Conservation (phyloP, 2,888 invertebrate species). For the Rugalucina vietnamica region DNA sequence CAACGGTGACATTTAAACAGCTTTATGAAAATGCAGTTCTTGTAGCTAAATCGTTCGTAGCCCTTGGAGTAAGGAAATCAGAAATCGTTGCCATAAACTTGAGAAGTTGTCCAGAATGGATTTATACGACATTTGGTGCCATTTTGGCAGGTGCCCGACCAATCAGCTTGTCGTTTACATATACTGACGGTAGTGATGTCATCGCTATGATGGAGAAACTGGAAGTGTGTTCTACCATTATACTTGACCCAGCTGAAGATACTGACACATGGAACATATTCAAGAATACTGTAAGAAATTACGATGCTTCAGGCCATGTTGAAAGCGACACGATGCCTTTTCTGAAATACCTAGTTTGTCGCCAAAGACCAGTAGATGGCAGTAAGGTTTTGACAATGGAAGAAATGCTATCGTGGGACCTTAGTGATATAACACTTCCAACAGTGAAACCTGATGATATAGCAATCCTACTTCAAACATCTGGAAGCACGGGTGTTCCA, state of each 20-base stretch:
- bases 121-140: neutral
- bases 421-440: neutral
- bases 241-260: constrained; percentile 31
- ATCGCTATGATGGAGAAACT: neutral
- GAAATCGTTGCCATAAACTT: neutral
- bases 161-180: neutral
- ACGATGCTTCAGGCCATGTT: neutral
- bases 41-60: neutral
- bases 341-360: constrained; percentile 24
- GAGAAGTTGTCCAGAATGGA: neutral
- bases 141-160: neutral
- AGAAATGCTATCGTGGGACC: neutral
- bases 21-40: neutral
- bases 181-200: neutral
- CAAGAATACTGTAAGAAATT: neutral
- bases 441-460: neutral
- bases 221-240: constrained; percentile 14
- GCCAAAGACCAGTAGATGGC: neutral
- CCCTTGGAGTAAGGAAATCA: neutral
- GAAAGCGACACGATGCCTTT: constrained; percentile 25
- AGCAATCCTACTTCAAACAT: constrained; percentile 30
- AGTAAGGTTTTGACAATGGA: neutral
- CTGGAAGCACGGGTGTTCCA: constrained; percentile 38
- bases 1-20: neutral
- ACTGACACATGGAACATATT: constrained; percentile 33